Conservation (phyloP, 2,888 invertebrate species). For the Drosophila affinis region DNA sequence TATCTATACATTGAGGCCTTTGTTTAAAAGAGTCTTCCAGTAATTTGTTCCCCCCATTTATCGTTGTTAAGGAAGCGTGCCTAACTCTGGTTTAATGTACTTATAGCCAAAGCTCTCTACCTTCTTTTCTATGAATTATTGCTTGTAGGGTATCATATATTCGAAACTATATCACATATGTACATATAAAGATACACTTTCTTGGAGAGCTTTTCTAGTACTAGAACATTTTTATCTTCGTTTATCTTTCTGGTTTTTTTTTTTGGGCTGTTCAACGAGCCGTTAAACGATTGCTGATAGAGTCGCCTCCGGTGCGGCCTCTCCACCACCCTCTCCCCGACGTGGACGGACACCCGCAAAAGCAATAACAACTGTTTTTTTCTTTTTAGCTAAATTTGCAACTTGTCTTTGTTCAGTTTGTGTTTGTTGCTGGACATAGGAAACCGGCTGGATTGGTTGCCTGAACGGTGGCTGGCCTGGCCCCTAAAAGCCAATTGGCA, state of each 20-base stretch:
- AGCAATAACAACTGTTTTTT: slow-evolving; percentile 47
- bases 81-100: too few relatives aligned
- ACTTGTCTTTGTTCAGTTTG: slow-evolving; percentile 68
- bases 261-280: slow-evolving; percentile 66
- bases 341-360: slow-evolving; percentile 28
- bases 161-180: neutral
- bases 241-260: slow-evolving; percentile 30
- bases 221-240: slow-evolving; percentile 49
- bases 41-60: too few relatives aligned
- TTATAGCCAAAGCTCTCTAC: too few relatives aligned
- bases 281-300: slow-evolving; percentile 73
- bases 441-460: slow-evolving; percentile 36
- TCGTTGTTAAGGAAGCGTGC: too few relatives aligned
- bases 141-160: neutral
- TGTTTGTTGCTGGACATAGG: slow-evolving; percentile 31
- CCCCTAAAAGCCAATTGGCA: slow-evolving; percentile 60
- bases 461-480: slow-evolving; percentile 33
- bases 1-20: too few relatives aligned
- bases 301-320: slow-evolving; percentile 35
- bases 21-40: too few relatives aligned
- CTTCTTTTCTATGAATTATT: neutral
- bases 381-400: slow-evolving; percentile 61
- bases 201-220: slow-evolving; percentile 34
- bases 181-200: neutral
- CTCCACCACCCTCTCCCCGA: neutral